Conservation (phyloP, 2,888 invertebrate species). For the Drosophila tripunctata region DNA sequence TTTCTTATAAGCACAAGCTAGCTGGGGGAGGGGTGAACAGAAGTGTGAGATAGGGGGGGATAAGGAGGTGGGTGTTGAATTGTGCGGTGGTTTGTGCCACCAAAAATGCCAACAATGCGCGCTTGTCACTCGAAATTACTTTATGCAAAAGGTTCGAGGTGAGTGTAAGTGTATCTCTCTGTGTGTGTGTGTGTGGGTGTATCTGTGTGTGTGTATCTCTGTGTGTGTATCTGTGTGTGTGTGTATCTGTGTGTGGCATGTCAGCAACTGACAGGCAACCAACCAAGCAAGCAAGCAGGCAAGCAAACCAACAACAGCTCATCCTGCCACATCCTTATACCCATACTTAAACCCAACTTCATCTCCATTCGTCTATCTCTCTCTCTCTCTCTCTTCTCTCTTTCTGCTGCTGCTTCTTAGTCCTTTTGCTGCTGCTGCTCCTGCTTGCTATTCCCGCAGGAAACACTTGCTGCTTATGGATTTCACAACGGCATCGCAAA, state of each 20-base stretch:
- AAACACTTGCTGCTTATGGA: constrained; percentile 66
- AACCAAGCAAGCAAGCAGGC: constrained; percentile 21
- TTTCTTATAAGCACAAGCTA: constrained; percentile 53
- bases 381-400: not conserved
- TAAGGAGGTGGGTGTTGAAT: not conserved
- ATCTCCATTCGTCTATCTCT: too few species aligned
- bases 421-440: not conserved
- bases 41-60: too few species aligned
- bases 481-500: constrained; percentile 49
- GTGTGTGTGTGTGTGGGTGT: constrained; percentile 1
- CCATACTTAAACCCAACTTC: not conserved
- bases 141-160: constrained; percentile 56
- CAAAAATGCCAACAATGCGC: constrained; percentile 62
- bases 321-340: constrained; percentile 28
- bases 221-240: not conserved
- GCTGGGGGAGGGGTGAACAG: not conserved
- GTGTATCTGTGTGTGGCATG: constrained; percentile 10
- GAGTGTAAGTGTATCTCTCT: not conserved
- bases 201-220: not conserved
- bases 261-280: constrained; percentile 47
- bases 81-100: constrained; percentile 21
- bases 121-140: constrained; percentile 67
- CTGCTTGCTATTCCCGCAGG: constrained; percentile 43
- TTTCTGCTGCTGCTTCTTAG: not conserved
- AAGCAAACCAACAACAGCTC: constrained; percentile 45